Evolutionary conservation across 2,797 vertebrate species (phyloP).

Genomic region (Enteromius treurensis): DNA sequence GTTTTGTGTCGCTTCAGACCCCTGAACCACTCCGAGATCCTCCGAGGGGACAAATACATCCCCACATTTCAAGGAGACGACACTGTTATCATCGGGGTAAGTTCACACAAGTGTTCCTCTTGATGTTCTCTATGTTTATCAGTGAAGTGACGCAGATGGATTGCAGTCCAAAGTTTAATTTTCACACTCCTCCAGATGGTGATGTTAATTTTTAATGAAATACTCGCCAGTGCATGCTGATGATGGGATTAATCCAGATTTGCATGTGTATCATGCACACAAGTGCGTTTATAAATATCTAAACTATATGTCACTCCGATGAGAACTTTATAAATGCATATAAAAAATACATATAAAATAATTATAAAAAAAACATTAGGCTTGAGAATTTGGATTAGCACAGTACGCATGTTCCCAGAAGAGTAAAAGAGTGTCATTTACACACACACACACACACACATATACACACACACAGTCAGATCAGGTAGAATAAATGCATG

Average conservation of each 20-base stretch:
- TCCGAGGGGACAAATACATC: slow-evolving; percentile 90
- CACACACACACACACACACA: not conserved
- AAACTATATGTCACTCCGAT: not conserved
- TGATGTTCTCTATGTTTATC: not conserved
- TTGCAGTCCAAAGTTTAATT: not conserved
- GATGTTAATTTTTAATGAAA: not conserved
- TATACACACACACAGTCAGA: not conserved
- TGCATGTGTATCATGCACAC: not conserved
- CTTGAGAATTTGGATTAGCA: not conserved
- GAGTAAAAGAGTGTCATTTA: not conserved
- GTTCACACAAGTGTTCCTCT: slow-evolving; percentile 55
- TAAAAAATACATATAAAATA: not conserved
- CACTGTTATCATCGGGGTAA: slow-evolving; percentile 90
- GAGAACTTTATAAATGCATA: not conserved
- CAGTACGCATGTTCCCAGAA: not conserved
- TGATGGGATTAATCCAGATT: not conserved
- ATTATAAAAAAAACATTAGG: not conserved
- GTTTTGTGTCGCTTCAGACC: slow-evolving; percentile 95
- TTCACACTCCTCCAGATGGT: slow-evolving; percentile 15
- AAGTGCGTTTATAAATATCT: not conserved
- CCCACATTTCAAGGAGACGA: slow-evolving; percentile 89
- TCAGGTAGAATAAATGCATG: not conserved
- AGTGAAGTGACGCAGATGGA: slow-evolving; percentile 41
- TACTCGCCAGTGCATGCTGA: not conserved
- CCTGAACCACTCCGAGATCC: slow-evolving; percentile 87